Evolutionary conservation across 1,140 invertebrate genomes (phyloP), one percentile per base, ranked within the genome.

Genomic region (Solenopsis invicta): DNA sequence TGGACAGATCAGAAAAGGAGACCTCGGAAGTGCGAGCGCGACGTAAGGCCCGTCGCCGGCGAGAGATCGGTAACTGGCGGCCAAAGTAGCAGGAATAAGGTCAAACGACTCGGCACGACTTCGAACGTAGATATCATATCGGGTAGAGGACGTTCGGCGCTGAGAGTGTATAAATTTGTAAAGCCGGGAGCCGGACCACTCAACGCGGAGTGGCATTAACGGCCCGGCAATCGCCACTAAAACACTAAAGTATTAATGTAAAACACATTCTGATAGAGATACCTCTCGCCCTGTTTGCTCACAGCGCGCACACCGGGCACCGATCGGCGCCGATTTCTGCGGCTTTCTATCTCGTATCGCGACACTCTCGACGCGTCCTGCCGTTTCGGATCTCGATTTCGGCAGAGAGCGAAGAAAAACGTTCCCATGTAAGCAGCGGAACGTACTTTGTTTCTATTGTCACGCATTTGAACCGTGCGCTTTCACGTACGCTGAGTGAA

Each of bases 251-350:
- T 94, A 95, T 95, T 95, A 95, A 95, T 95, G 94, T 95, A 94
- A 94, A 94, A 94, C 94, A 95, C 93, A 95, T 94, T 94, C 94
- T 93, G 94, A 95, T 95, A 95, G 93, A 95, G 94, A 95, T 95
- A 95, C 93, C 92, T 84, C 29, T 84, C 54, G 41, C 92, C 90
- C 88, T 90, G 88, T 82, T 76, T 21, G 74, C 41, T 41, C 16
- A 77, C 69, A 69, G 13, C 66, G 45, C 66, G 48, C 80, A 5
- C 37, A 61, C 66, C 21, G 50, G 45, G 10, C 81, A 4, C 56
- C 8, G 4, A 50, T 37, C 29, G 52, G n/a, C 77, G 21, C 9
- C 76, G 62, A 82, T 87, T 90, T 90, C 80, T 88, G 87, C 87
- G 56, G 16, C 54, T 76, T 21, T 13, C 45, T 29, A 12, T 37